Base-by-base conservation (phyloP, 2,113 vertebrate species). In the Syrmaticus mikado region DNA sequence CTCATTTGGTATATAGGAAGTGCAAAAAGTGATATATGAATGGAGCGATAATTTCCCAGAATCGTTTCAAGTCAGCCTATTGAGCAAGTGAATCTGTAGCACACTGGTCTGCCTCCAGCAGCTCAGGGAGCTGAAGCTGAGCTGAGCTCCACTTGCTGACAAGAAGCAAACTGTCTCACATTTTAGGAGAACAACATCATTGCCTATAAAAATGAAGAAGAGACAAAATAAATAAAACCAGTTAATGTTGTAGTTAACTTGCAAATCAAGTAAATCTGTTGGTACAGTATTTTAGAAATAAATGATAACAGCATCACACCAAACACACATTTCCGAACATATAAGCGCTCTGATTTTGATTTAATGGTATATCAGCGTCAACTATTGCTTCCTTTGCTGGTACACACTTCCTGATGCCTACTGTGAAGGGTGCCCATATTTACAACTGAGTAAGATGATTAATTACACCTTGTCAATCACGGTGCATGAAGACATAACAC, bases 401-500 rank as follows among this genome's bases (percentile, higher is more conserved):
- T 97, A 98, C 97, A 98, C 97, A 97, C 97, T 97, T 97, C 97
- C 98, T 98, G 97, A 98, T 98, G 98, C 97, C 97, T 97, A 97
- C 96, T 97, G 97, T 97, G 98, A 98, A 98, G 98, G 97, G 97
- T 98, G 98, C 97, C 97, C 98, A 97, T 98, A 98, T 98, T 98
- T 98, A 98, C 98, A 98, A 98, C 97, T 96, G 98, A 98, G 98
- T 97, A 98, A 97, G 97, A 98, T 98, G 98, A 98, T 98, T 98
- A 98, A 98, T 98, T 98, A 98, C 98, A 98, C 97, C 97, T 97
- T 98, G 98, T 98, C 98, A 98, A 97, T 98, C 98, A 98, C 97
- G 96, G 97, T 98, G 96, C 97, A 98, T 98, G 97, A 98, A 98
- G 98, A 98, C 97, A 98, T 98, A 98, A 97, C 98, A 97, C 97